These are phyloP conservation scores for Sphinx pinastri DNA, from an alignment of 2,888 invertebrate genomes.

Conservation along the genomic window DNA sequence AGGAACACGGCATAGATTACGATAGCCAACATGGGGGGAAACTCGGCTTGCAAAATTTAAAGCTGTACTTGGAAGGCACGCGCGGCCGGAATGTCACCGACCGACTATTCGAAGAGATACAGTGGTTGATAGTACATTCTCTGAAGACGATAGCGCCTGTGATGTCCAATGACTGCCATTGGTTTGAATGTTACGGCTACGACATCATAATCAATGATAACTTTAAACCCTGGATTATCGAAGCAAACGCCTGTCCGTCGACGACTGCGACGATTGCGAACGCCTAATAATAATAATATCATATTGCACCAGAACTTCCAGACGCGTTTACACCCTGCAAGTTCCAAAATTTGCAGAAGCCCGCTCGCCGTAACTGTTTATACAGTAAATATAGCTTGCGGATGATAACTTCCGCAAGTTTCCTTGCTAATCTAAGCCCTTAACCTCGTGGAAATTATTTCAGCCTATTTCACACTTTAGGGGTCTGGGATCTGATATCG, in stretches of 20 bases:
- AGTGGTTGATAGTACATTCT: slow-evolving; percentile 95
- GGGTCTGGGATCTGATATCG: too few relatives aligned
- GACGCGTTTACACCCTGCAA: too few relatives aligned
- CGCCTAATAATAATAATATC: too few relatives aligned
- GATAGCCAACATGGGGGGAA: slow-evolving; percentile 97
- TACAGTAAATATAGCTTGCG: too few relatives aligned
- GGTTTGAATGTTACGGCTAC: slow-evolving; percentile 97
- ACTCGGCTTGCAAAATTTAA: slow-evolving; percentile 94
- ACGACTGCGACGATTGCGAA: slow-evolving; percentile 96
- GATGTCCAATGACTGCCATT: slow-evolving; percentile 95
- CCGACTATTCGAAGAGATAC: slow-evolving; percentile 92
- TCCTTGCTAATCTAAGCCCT: too few relatives aligned
- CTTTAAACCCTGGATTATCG: slow-evolving; percentile 96
- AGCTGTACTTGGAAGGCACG: slow-evolving; percentile 94
- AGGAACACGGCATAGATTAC: slow-evolving; percentile 95
- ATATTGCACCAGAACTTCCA: too few relatives aligned
- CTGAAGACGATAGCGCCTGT: slow-evolving; percentile 95
- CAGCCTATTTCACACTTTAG: too few relatives aligned
- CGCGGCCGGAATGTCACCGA: slow-evolving; percentile 93
- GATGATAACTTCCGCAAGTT: too few relatives aligned
- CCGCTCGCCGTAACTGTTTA: too few relatives aligned
- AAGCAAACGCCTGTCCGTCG: slow-evolving; percentile 97
- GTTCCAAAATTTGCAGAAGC: too few relatives aligned
- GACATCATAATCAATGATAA: slow-evolving; percentile 97
- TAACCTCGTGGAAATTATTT: too few relatives aligned